A percentile compares a stretch with the other conserved stretches of the same genome.
phyloP scores from a whole-genome alignment of 2,888 invertebrate genomes.

The Pterostichus niger region DNA sequence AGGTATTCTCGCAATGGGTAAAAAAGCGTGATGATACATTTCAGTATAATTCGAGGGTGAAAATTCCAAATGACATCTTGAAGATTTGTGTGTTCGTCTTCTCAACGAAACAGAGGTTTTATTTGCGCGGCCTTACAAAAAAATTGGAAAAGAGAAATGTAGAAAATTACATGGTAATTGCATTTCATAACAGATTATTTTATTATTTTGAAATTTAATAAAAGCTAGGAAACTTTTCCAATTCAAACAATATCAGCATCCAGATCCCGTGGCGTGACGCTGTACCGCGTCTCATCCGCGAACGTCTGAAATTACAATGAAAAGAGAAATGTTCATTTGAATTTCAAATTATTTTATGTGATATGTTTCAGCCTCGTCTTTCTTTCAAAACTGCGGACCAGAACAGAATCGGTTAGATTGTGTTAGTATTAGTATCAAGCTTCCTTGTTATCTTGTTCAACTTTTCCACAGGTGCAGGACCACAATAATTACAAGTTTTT shows the following conservation, averaged over 20 bases:
- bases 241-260: constrained; percentile 70
- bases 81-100: constrained; percentile 28
- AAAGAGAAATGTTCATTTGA: constrained; percentile 70
- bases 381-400: constrained; percentile 15
- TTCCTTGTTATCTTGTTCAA: too few species aligned
- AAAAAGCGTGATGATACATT: background rate
- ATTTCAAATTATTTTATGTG: constrained; percentile 71
- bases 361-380: constrained; percentile 68
- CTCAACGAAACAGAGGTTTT: constrained; percentile 43
- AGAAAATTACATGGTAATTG: constrained; percentile 66
- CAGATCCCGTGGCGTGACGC: constrained; percentile 57
- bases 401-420: background rate
- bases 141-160: constrained; percentile 55
- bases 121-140: constrained; percentile 45
- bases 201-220: constrained; percentile 71
- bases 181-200: constrained; percentile 69
- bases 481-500: too few species aligned
- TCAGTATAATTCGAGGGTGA: background rate
- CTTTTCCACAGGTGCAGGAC: too few species aligned
- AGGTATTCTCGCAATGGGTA: background rate
- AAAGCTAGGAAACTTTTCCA: constrained; percentile 71
- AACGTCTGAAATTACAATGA: constrained; percentile 69
- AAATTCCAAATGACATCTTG: constrained; percentile 37
- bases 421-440: background rate
- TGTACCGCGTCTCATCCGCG: constrained; percentile 33